Evolutionary conservation across 2,797 vertebrate genomes (phyloP).

Genomic region (Aselliscus stoliczkanus): DNA sequence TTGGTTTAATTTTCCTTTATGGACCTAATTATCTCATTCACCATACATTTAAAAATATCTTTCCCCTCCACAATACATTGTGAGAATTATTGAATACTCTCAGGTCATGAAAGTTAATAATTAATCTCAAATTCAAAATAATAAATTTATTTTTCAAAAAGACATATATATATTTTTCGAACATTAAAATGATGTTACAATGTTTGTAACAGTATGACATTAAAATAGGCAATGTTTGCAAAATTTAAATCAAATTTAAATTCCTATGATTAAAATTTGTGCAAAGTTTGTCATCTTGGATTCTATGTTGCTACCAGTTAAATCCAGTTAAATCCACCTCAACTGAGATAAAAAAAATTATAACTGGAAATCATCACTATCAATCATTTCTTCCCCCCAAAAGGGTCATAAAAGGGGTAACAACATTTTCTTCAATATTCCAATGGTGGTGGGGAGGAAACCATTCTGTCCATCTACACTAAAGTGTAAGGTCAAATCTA

Average conservation of each 20-base stretch:
- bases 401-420: neutral
- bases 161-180: too few relatives aligned
- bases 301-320: neutral
- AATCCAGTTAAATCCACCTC: neutral
- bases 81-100: neutral
- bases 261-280: neutral
- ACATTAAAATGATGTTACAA: too few relatives aligned
- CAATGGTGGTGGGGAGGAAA: neutral
- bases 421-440: neutral
- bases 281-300: neutral
- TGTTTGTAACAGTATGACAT: neutral
- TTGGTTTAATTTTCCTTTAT: neutral
- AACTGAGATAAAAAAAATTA: slow-evolving; percentile 26
- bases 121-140: neutral
- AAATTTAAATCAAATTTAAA: neutral
- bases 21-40: neutral
- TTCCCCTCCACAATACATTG: neutral
- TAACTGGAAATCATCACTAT: neutral
- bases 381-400: neutral
- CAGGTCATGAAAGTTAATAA: neutral
- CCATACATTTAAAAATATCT: neutral
- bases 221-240: neutral
- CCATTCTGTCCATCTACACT: neutral
- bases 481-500: neutral
- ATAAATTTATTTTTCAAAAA: neutral